Conservation (phyloP, 2,888 invertebrate species). For the Strigamia crassipes region DNA sequence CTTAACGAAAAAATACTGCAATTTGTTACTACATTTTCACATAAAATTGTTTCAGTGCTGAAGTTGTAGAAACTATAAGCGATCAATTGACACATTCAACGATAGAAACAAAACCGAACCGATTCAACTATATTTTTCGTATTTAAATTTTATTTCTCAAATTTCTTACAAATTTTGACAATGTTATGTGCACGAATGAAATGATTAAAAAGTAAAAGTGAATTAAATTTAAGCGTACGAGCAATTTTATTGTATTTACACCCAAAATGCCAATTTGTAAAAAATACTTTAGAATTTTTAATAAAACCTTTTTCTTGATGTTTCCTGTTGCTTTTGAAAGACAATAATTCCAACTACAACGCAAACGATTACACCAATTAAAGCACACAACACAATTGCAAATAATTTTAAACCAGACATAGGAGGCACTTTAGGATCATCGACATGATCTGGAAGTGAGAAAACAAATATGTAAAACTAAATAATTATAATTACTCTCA, state of each 20-base stretch:
- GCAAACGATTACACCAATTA: constrained; percentile 79
- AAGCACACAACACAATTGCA: constrained; percentile 80
- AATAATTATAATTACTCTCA: neutral
- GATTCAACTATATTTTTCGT: too few relatives aligned
- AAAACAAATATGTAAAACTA: neutral
- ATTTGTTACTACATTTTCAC: neutral
- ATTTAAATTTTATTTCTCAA: neutral
- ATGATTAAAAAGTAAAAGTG: neutral
- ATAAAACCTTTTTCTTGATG: constrained; percentile 84
- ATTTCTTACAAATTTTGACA: neutral
- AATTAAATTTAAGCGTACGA: neutral
- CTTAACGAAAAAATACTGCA: constrained; percentile 51
- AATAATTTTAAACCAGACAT: constrained; percentile 91
- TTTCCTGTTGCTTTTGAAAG: constrained; percentile 89
- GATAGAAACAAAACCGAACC: constrained; percentile 47
- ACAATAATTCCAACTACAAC: constrained; percentile 88
- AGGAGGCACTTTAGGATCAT: constrained; percentile 75
- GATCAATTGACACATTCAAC: constrained; percentile 51
- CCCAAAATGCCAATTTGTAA: neutral
- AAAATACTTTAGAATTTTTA: constrained; percentile 56
- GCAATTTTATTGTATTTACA: neutral
- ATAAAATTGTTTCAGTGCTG: constrained; percentile 49
- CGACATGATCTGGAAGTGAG: constrained; percentile 72
- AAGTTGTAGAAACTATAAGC: constrained; percentile 49
- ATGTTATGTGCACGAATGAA: constrained; percentile 5